phyloP scores from a whole-genome alignment of 92 coral and sea anemone species.

The Bergia puertoricense region DNA sequence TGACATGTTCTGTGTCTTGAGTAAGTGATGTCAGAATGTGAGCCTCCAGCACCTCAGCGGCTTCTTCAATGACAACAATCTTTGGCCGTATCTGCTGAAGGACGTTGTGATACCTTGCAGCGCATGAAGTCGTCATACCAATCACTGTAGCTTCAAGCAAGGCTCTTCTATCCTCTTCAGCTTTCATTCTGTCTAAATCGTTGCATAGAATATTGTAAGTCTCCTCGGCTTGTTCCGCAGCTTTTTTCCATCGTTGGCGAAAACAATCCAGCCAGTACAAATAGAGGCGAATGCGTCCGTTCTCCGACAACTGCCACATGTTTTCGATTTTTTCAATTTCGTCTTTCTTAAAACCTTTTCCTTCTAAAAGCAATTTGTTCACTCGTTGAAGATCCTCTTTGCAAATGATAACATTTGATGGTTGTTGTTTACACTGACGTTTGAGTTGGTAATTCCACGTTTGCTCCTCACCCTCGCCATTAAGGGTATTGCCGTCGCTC shows the following conservation, averaged over 20 bases:
- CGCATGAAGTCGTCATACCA: constrained; percentile 84
- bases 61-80: constrained; percentile 76
- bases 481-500: not conserved
- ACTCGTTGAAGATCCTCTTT: constrained; percentile 12
- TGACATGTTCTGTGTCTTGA: constrained; percentile 61
- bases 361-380: constrained; percentile 26
- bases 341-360: constrained; percentile 34
- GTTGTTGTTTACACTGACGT: not conserved
- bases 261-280: constrained; percentile 59
- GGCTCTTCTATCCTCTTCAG: constrained; percentile 48
- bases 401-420: not conserved
- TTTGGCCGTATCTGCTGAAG: constrained; percentile 68
- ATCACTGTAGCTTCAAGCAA: constrained; percentile 66
- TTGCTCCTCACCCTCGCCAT: not conserved
- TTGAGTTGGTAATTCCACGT: not conserved
- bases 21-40: constrained; percentile 74
- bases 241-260: constrained; percentile 31
- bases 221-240: constrained; percentile 41
- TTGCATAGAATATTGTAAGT: constrained; percentile 43
- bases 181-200: not conserved
- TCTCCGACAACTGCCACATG: constrained; percentile 59
- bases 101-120: constrained; percentile 61
- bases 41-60: constrained; percentile 84
- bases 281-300: constrained; percentile 59
- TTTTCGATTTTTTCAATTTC: constrained; percentile 37